A percentile compares a stretch with the other conserved stretches of the same genome.
Conservation (phyloP, 2,888 invertebrate species). For the Argyresthia albistria region DNA sequence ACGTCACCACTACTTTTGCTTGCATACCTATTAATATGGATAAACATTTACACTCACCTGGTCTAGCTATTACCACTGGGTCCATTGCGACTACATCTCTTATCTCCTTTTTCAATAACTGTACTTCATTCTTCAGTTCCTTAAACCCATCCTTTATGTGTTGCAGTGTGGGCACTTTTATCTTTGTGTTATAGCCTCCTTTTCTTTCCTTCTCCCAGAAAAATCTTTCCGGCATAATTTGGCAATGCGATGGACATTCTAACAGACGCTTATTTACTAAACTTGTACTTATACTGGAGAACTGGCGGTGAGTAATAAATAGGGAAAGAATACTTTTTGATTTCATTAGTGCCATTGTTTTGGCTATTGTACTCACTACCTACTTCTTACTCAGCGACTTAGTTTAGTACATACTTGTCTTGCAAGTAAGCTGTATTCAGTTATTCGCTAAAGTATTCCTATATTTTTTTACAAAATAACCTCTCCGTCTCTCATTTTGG, state of each 20-base stretch:
- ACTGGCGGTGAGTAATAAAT: constrained; percentile 20
- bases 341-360: no score
- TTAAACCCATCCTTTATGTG: constrained; percentile 76
- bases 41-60: constrained; percentile 43
- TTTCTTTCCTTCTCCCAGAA: constrained; percentile 75
- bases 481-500: no score
- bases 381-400: no score
- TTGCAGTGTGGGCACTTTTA: constrained; percentile 56
- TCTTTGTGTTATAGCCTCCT: constrained; percentile 68
- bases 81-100: constrained; percentile 76
- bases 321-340: no score
- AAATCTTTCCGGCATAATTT: constrained; percentile 28
- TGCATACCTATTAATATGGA: no score
- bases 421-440: no score
- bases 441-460: no score
- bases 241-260: background rate
- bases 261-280: background rate
- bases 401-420: no score
- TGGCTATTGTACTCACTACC: no score
- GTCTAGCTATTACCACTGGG: constrained; percentile 67
- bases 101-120: constrained; percentile 77
- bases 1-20: no score
- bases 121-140: constrained; percentile 77
- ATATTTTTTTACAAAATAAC: no score
- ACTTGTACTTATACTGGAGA: constrained; percentile 23